Conservation (phyloP, 2,113 vertebrate species). For the Anarhynchus alexandrinus region DNA sequence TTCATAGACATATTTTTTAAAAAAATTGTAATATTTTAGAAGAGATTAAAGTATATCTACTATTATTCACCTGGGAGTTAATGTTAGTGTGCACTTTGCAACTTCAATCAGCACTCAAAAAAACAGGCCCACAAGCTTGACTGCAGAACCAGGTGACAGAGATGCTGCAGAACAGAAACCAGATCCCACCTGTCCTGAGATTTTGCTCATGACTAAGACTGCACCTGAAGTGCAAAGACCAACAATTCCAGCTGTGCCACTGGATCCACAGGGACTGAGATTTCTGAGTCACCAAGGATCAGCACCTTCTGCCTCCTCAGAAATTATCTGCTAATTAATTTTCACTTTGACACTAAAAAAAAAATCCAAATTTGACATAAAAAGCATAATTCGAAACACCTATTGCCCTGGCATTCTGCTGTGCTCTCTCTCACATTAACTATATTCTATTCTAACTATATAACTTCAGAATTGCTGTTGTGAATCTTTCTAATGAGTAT, state of each 20-base stretch:
- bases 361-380: neutral
- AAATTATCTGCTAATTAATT: neutral
- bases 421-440: neutral
- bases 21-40: neutral
- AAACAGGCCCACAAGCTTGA: neutral
- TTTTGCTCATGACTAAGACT: neutral
- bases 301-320: neutral
- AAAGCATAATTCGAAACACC: rapidly evolving
- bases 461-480: neutral
- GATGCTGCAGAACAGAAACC: neutral
- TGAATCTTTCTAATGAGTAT: neutral
- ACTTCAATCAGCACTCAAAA: neutral
- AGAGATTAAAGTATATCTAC: neutral
- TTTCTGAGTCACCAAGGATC: neutral
- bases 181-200: neutral
- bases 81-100: neutral
- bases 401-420: neutral
- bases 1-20: neutral
- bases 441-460: no score
- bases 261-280: neutral
- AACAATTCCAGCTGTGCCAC: neutral
- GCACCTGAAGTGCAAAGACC: neutral
- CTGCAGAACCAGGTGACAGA: neutral
- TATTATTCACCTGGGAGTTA: neutral
- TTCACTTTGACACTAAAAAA: neutral